phyloP scores from a whole-genome alignment of 2,113 vertebrate species.

The Aptenodytes forsteri region DNA sequence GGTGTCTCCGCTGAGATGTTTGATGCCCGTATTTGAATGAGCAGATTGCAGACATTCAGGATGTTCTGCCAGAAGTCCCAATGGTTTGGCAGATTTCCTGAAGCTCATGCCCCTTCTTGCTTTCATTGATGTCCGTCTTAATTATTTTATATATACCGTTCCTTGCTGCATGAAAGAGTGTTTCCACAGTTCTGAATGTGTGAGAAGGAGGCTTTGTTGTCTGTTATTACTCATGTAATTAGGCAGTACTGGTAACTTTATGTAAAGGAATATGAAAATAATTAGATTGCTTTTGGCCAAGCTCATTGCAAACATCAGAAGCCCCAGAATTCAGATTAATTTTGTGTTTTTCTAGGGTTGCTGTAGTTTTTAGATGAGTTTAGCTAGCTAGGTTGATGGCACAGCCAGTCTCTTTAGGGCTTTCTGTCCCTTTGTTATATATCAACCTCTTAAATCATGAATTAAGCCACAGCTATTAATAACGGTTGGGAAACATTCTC shows the following conservation, averaged over 20 bases:
- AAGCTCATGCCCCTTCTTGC: slow-evolving; percentile 46
- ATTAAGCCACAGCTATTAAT: not conserved
- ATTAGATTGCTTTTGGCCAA: slow-evolving; percentile 6
- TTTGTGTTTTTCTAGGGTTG: not conserved
- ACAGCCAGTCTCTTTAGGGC: not conserved
- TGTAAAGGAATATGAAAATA: slow-evolving; percentile 53
- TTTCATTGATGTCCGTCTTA: slow-evolving; percentile 40
- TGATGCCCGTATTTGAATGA: not conserved
- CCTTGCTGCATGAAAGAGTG: not conserved
- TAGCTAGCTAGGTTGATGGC: not conserved
- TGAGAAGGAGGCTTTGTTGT: slow-evolving; percentile 39
- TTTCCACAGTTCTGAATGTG: not conserved
- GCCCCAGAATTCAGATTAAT: not conserved
- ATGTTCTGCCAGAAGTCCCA: slow-evolving; percentile 36
- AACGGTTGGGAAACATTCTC: not conserved
- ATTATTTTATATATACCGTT: not conserved
- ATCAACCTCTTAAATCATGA: not conserved
- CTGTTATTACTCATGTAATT: slow-evolving; percentile 49
- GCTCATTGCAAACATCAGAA: not conserved
- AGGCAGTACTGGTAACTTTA: slow-evolving; percentile 41
- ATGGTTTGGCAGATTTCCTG: not conserved
- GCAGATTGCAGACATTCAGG: not conserved
- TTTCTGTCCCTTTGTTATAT: not conserved
- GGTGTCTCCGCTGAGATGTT: not conserved
- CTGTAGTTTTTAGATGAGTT: not conserved